These are phyloP conservation scores for Polydrusus pterygomalis DNA, from an alignment of 2,888 invertebrate genomes.

Conservation along the genomic window DNA sequence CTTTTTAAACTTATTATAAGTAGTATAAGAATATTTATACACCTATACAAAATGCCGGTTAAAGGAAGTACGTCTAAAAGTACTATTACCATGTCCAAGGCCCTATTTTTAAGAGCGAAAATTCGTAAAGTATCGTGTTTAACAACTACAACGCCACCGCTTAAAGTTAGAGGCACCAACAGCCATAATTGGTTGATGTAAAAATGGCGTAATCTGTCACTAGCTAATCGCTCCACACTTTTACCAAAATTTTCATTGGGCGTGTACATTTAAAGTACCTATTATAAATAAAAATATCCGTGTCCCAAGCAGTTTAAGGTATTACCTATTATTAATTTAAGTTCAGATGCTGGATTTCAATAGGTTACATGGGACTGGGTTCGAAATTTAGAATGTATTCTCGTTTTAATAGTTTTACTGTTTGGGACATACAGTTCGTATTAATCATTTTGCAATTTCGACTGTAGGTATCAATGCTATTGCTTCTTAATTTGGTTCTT, in stretches of 20 bases:
- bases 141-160: slow-evolving; percentile 60
- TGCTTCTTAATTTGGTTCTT: no score
- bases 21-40: no score
- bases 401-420: neutral
- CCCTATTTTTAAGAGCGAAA: slow-evolving; percentile 50
- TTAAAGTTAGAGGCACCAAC: slow-evolving; percentile 65
- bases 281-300: neutral
- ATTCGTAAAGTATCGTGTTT: slow-evolving; percentile 35
- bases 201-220: slow-evolving; percentile 69
- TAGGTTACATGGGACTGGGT: no score
- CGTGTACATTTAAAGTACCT: neutral
- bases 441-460: neutral
- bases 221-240: slow-evolving; percentile 61
- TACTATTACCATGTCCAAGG: slow-evolving; percentile 34
- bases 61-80: neutral
- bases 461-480: no score
- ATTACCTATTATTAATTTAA: neutral
- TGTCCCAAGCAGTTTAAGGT: no score
- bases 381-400: no score
- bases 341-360: neutral
- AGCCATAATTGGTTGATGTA: slow-evolving; percentile 69
- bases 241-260: slow-evolving; percentile 40
- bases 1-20: no score
- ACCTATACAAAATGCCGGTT: neutral
- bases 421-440: neutral